Base-by-base conservation (phyloP, 1,140 invertebrate genomes). In the Eulimnadia texana region DNA sequence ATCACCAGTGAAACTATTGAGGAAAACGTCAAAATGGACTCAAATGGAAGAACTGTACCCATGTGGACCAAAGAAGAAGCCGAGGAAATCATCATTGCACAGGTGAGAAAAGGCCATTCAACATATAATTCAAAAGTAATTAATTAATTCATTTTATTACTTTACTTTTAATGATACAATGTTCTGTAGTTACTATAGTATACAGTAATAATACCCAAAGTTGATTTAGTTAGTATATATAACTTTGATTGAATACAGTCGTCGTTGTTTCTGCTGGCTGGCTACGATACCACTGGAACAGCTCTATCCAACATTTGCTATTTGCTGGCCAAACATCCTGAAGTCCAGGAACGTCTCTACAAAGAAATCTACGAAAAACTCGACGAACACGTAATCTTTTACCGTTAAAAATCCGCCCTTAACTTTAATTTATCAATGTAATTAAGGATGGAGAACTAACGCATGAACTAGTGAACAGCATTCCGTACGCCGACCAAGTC, bases 211-310 rank as follows among this genome's bases (percentile, higher is more conserved):
- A 13, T 47, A 47, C n/a, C 11, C n/a, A n/a, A n/a, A 47, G n/a
- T 51, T 51, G 23, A 56, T 13, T 9, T 10, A 10, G 29, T 28
- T 27, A 28, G 1, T 28, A 27, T 10, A 10, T 11, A 13, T 11
- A 19, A 27, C 29, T 56, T 20, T 56, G 9, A 25, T 1, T 56
- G 24, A 25, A 27, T 24, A 2, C 84, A 85, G 69, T 81, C 78
- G 0, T 80, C 82, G 11, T 76, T 82, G 0, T 87, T 88, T 66
- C 84, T 86, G 58, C 71, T 80, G 1, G 86, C 85, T 50, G 84
- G 86, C 3, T 85, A 83, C 59, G 86, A 90, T 69, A 90, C 88
- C 0, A 85, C 85, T 0, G 83, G 84, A 0, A 82, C 80, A 3
- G 76, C 82, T 1, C 78, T 90, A 57, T 72, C 79, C 0, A 84